Conservation (phyloP, 2,797 vertebrate genomes). For the Tinamus major region DNA sequence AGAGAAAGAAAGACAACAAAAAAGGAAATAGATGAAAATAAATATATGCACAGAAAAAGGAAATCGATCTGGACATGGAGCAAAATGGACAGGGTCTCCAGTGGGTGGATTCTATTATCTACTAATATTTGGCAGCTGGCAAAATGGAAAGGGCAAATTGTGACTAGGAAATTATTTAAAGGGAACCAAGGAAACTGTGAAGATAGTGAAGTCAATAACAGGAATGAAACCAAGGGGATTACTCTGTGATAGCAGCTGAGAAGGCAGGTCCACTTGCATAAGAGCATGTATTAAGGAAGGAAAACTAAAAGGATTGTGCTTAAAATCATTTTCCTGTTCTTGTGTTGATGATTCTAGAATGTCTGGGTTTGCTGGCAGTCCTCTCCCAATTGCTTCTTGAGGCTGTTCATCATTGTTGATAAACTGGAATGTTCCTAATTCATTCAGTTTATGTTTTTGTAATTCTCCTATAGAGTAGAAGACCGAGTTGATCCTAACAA, state of each 20-base stretch:
- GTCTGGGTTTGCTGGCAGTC: not conserved
- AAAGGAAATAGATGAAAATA: not conserved
- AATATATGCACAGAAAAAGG: not conserved
- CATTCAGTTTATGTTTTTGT: not conserved
- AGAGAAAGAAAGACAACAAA: not conserved
- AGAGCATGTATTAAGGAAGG: not conserved
- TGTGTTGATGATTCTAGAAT: not conserved
- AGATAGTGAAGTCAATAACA: not conserved
- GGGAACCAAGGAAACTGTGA: accelerated
- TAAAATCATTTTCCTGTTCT: not conserved
- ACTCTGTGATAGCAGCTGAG: not conserved
- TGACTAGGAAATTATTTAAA: not conserved
- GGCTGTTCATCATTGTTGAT: not conserved
- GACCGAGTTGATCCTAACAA: conserved; percentile 76
- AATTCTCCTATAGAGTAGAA: conserved; percentile 75
- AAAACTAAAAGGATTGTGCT: not conserved
- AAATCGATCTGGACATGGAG: not conserved
- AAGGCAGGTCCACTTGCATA: not conserved
- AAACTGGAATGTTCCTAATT: not conserved
- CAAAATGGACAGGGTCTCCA: not conserved
- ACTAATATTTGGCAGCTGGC: not conserved
- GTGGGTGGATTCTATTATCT: not conserved
- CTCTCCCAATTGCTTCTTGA: not conserved
- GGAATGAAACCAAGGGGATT: not conserved
- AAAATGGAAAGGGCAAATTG: not conserved